Percentiles rank a stretch among this genome's conserved stretches.
These are phyloP conservation scores for Stratiomys singularior DNA, from an alignment of 2,888 invertebrate species.

Conservation along the genomic window DNA sequence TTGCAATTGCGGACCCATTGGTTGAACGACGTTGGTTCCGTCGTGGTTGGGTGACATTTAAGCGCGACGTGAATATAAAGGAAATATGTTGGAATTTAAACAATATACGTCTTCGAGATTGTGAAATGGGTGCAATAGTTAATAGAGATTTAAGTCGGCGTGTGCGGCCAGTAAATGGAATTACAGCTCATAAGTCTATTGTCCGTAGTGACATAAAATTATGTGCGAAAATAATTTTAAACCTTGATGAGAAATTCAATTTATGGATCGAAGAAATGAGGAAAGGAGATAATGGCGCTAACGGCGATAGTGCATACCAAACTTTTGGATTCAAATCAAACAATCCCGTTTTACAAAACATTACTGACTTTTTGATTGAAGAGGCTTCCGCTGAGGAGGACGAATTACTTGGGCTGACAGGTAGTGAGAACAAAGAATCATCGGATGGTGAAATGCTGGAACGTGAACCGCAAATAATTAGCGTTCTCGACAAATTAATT, in stretches of 20 bases:
- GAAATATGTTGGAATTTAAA: constrained; percentile 99
- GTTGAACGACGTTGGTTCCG: constrained; percentile 96
- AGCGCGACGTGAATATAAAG: constrained; percentile 96
- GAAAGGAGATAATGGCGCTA: constrained; percentile 49
- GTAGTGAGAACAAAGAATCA: constrained; percentile 65
- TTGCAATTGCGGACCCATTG: constrained; percentile 96
- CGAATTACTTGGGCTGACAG: constrained; percentile 80
- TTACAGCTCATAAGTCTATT: constrained; percentile 88
- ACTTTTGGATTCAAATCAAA: constrained; percentile 78
- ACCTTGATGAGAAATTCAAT: constrained; percentile 84
- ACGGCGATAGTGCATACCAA: constrained; percentile 50
- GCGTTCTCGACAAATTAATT: constrained; percentile 83
- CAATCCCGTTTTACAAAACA: constrained; percentile 95
- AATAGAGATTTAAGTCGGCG: constrained; percentile 96
- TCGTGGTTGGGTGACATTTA: constrained; percentile 98
- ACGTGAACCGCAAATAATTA: constrained; percentile 76
- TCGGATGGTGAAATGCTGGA: constrained; percentile 71
- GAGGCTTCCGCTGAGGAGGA: constrained; percentile 99
- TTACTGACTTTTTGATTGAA: constrained; percentile 97
- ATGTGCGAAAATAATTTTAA: constrained; percentile 90
- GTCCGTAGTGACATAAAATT: constrained; percentile 92
- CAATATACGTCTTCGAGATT: constrained; percentile 76
- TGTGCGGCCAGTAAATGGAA: constrained; percentile 90
- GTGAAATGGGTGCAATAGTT: constrained; percentile 80
- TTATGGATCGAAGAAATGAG: constrained; percentile 72